Evolutionary conservation across 2,797 vertebrate genomes (phyloP).

Genomic region (Bovichtus variegatus): DNA sequence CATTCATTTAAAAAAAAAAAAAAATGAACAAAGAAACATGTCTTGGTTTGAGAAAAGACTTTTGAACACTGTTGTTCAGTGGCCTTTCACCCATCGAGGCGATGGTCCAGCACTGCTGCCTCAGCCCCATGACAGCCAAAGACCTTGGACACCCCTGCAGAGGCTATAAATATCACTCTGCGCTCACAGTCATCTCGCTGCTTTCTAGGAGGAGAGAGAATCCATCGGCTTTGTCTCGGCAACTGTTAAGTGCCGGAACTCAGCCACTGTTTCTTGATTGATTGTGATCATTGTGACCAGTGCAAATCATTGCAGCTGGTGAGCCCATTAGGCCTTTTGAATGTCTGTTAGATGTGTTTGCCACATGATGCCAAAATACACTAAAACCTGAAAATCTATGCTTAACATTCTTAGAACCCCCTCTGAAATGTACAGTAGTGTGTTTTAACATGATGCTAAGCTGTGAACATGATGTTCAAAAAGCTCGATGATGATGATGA

Average conservation of each 20-base stretch:
- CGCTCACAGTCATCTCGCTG: conserved; percentile 51
- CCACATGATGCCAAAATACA: not conserved
- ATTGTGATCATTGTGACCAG: conserved; percentile 59
- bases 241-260: conserved; percentile 59
- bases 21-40: conserved; percentile 20
- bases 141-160: conserved; percentile 59
- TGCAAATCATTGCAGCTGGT: conserved; percentile 46
- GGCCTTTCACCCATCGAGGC: conserved; percentile 46
- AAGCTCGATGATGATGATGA: not conserved
- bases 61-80: conserved; percentile 14
- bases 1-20: not conserved
- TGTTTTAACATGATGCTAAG: not conserved
- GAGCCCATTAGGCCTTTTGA: conserved; percentile 29
- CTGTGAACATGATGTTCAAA: not conserved
- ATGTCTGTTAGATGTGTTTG: conserved; percentile 17
- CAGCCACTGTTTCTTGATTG: conserved; percentile 52
- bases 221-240: conserved; percentile 54
- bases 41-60: too few relatives aligned
- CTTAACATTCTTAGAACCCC: not conserved
- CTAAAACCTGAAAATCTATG: not conserved
- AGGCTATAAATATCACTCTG: conserved; percentile 72
- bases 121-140: conserved; percentile 61
- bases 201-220: conserved; percentile 53
- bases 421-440: not conserved
- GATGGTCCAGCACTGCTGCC: conserved; percentile 32